Evolutionary conservation across 1,140 invertebrate genomes (phyloP).

Genomic region (Diorhabda carinulata): DNA sequence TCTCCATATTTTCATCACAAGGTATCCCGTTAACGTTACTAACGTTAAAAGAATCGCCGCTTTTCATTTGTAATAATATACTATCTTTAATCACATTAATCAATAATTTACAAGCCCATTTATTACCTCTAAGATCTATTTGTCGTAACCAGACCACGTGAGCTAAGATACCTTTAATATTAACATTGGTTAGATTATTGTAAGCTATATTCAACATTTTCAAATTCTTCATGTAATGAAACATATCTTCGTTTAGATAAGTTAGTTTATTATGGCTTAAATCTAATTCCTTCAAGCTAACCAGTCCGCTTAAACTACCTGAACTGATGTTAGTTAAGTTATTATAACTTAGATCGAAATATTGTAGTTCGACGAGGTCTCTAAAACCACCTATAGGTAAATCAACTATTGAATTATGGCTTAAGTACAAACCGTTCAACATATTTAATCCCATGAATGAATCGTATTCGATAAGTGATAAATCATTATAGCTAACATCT

Average conservation of each 20-base stretch:
- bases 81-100: not conserved
- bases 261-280: constrained; percentile 10
- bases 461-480: constrained; percentile 5
- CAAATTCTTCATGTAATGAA: constrained; percentile 11
- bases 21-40: constrained; percentile 15
- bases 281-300: constrained; percentile 5
- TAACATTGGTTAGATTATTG: constrained; percentile 11
- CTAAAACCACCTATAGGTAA: constrained; percentile 12
- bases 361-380: not conserved
- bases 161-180: constrained; percentile 1
- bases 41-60: constrained; percentile 10
- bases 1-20: constrained; percentile 6
- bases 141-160: constrained; percentile 10
- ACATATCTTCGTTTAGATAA: constrained; percentile 10
- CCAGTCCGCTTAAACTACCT: constrained; percentile 4
- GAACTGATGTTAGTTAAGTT: not conserved
- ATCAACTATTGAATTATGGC: not conserved
- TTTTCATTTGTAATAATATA: not conserved
- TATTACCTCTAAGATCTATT: constrained; percentile 13
- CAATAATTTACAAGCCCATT: constrained; percentile 12
- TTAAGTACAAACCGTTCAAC: not conserved
- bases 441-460: not conserved
- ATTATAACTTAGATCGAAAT: constrained; percentile 10
- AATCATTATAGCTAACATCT: constrained; percentile 5
- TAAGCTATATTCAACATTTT: constrained; percentile 10